Conservation (phyloP, 2,113 vertebrate species). For the Microcebus ravelobensis region DNA sequence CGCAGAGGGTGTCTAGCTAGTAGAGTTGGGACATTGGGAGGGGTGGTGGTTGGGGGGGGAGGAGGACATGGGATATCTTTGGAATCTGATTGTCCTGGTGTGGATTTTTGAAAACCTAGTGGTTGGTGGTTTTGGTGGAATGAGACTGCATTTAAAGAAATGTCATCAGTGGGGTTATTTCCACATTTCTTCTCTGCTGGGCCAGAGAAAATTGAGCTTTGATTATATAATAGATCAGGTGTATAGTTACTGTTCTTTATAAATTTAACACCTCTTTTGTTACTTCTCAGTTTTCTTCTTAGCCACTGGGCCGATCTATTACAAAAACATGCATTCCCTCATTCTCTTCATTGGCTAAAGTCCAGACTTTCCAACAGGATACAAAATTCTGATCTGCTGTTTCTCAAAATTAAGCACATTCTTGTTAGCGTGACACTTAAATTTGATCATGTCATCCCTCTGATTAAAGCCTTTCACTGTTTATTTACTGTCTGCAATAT, state of each 20-base stretch:
- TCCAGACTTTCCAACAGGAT: constrained; percentile 1
- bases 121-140: not conserved
- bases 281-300: not conserved
- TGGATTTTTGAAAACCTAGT: not conserved
- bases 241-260: not conserved
- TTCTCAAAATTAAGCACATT: constrained; percentile 40
- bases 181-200: not conserved
- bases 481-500: constrained; percentile 33
- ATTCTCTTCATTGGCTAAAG: not conserved
- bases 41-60: no score
- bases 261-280: not conserved
- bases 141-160: not conserved
- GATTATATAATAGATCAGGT: not conserved
- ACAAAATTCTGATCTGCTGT: not conserved
- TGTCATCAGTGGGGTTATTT: not conserved
- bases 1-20: no score
- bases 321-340: not conserved
- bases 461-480: constrained; percentile 53
- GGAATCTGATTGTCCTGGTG: not conserved
- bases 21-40: not conserved
- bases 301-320: not conserved
- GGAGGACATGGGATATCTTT: not conserved
- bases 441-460: not conserved
- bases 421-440: not conserved
- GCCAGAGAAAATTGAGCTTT: not conserved